phyloP scores from a whole-genome alignment of 37 sponge, comb jelly and placozoan genomes.

The Spongilla lacustris region DNA sequence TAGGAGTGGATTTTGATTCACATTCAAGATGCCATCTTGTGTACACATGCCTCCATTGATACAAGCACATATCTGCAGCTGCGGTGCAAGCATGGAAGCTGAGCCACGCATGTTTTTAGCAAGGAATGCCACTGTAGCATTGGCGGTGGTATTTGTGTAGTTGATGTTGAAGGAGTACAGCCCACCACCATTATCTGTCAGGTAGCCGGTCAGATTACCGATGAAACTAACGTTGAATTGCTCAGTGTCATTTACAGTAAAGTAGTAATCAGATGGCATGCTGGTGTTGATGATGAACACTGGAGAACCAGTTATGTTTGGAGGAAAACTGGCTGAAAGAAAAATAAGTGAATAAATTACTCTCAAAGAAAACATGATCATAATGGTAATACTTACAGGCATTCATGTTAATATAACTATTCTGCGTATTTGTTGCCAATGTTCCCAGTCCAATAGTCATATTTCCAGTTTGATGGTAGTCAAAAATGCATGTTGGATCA shows the following conservation, averaged over 20 bases:
- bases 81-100: constrained; percentile 2
- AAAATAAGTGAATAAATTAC: background rate
- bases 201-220: background rate
- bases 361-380: background rate
- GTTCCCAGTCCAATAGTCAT: constrained; percentile 34
- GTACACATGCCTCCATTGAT: constrained; percentile 64
- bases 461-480: constrained; percentile 60
- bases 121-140: constrained; percentile 1
- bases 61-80: constrained; percentile 55
- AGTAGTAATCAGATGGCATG: constrained; percentile 9
- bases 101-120: constrained; percentile 38
- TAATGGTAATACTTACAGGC: constrained; percentile 4
- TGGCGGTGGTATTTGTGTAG: background rate
- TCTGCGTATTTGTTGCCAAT: background rate
- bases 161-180: constrained; percentile 27
- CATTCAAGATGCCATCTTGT: constrained; percentile 34
- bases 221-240: background rate
- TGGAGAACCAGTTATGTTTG: constrained; percentile 39
- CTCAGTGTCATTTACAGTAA: constrained; percentile 44
- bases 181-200: background rate
- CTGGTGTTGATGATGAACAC: constrained; percentile 23
- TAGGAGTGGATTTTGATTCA: constrained; percentile 2
- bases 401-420: background rate
- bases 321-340: constrained; percentile 64
- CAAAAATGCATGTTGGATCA: constrained; percentile 58